Conservation (phyloP, 2,888 invertebrate genomes). For the Amblyjoppa fuscipennis region DNA sequence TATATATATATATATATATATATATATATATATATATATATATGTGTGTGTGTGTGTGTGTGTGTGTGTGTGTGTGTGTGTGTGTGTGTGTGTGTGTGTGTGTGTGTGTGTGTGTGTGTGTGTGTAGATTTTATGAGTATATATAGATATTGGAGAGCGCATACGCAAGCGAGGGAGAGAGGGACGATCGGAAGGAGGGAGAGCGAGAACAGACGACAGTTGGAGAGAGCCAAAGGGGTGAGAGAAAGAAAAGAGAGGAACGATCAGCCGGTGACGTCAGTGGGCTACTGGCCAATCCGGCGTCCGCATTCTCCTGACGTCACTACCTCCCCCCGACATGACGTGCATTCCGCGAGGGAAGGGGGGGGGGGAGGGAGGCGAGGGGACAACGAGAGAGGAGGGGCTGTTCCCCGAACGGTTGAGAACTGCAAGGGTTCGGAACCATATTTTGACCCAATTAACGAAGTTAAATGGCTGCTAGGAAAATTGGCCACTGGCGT, state of each 20-base stretch:
- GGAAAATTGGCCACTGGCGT: conserved; percentile 60
- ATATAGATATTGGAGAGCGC: conserved; percentile 13
- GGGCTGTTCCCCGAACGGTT: conserved; percentile 54
- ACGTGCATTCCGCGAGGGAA: conserved; percentile 78
- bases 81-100: too few species aligned
- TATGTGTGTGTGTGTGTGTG: too few species aligned
- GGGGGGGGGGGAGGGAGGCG: conserved; percentile 64
- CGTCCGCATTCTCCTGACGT: conserved; percentile 80
- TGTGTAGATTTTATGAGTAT: background rate
- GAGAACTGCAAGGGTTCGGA: conserved; percentile 70
- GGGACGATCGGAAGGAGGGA: conserved; percentile 43
- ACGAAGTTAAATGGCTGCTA: conserved; percentile 72
- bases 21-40: too few species aligned
- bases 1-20: too few species aligned
- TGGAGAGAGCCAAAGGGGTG: conserved; percentile 56
- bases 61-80: too few species aligned
- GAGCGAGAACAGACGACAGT: conserved; percentile 48
- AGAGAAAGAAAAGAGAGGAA: conserved; percentile 53
- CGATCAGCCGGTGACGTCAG: conserved; percentile 81
- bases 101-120: too few species aligned
- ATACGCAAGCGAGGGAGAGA: conserved; percentile 30
- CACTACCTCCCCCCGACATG: conserved; percentile 80
- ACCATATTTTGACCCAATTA: conserved; percentile 83
- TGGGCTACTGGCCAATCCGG: conserved; percentile 79
- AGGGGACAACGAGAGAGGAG: conserved; percentile 57